A percentile compares a stretch with the other conserved stretches of the same genome.
Conservation (phyloP, 2,113 vertebrate species). For the Serilophus lunatus region DNA sequence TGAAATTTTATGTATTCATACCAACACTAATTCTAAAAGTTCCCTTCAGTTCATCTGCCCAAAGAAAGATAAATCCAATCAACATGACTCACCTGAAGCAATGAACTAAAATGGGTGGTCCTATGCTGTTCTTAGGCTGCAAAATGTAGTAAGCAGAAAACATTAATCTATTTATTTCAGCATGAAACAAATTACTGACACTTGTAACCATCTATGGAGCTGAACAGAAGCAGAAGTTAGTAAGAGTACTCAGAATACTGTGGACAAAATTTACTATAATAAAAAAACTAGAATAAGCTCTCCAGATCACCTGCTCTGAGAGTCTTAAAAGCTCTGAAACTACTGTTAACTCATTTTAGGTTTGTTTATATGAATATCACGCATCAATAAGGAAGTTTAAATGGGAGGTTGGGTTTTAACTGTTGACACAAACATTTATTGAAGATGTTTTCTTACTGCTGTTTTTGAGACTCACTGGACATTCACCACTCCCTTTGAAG, state of each 20-base stretch:
- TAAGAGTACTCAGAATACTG: neutral
- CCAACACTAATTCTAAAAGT: neutral
- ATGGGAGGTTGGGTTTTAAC: neutral
- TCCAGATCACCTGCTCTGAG: neutral
- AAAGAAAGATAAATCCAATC: neutral
- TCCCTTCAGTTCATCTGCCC: neutral
- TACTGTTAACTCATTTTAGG: neutral
- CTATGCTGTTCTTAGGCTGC: neutral
- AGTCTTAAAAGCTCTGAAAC: neutral
- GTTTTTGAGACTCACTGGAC: neutral
- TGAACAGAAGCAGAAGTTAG: neutral
- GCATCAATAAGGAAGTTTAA: neutral
- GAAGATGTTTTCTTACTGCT: neutral
- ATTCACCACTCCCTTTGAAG: neutral
- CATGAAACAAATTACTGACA: neutral
- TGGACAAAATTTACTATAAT: neutral
- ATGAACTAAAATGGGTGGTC: neutral
- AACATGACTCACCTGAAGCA: neutral
- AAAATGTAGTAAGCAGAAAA: neutral
- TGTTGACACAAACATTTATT: neutral
- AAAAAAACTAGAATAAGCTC: neutral
- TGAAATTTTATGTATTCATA: neutral
- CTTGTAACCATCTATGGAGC: neutral
- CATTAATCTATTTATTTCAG: neutral
- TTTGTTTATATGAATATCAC: neutral